Base-by-base conservation (phyloP, 2,113 vertebrate genomes). In the Condylura cristata region DNA sequence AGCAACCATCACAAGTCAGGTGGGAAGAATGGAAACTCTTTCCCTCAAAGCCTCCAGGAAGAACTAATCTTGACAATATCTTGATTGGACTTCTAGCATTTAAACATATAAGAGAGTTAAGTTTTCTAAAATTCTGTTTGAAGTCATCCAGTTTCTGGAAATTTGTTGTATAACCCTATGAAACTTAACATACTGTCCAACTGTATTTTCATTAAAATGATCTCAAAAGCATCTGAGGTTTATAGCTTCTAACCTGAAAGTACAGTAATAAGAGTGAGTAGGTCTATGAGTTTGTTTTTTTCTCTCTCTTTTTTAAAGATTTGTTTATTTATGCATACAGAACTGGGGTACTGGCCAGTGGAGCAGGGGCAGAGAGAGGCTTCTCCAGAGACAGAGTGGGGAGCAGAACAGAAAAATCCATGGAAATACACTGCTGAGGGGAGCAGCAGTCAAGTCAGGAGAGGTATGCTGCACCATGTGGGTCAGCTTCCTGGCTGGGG, bases 231-330 rank as follows among this genome's bases (percentile, higher is more conserved):
- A 66, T 13, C 51, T 76, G 28, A 94, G 39, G 18, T 65, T 76
- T 87, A n/a, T 32, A 37, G 48, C 92, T 81, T 93, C 51, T 93
- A 93, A 81, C 30, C 58, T 85, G 6, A 65, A 88, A 91, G 32
- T 44, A 61, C 2, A 66, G 32, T 79, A 72, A n/a, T 6, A 30
- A 20, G 51, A 96, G 18, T 11, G 44, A 95, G 24, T 72, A 74
- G 63, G 86, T 28, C 39, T 61, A n/a, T n/a, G n/a, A n/a, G n/a
- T n/a, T n/a, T n/a, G n/a, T n/a, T n/a, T n/a, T n/a, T n/a, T n/a
- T n/a, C n/a, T n/a, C n/a, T n/a, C n/a, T n/a, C n/a, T n/a, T n/a
- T n/a, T n/a, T n/a, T n/a, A n/a, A n/a, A n/a, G n/a, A n/a, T n/a
- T n/a, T n/a, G n/a, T n/a, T n/a, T n/a, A n/a, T n/a, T n/a, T n/a